These are phyloP conservation scores for Ginglymostoma cirratum DNA, from an alignment of 2,113 vertebrate genomes.

Conservation along the genomic window DNA sequence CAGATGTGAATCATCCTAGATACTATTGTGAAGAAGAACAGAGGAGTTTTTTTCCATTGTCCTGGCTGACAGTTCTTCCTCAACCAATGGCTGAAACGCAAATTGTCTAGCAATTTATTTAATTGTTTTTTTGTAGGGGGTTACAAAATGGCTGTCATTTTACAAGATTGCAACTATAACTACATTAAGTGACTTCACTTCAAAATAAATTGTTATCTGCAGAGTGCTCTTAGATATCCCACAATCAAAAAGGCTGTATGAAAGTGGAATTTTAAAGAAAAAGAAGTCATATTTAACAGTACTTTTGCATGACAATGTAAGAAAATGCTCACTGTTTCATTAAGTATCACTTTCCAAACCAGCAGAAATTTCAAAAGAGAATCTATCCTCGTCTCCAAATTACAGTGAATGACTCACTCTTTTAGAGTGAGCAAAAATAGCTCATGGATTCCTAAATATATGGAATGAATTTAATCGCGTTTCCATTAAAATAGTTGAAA, in stretches of 20 bases:
- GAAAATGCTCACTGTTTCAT: neutral
- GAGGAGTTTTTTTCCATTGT: neutral
- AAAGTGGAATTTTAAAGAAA: no score
- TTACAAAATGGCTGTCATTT: no score
- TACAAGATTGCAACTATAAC: no score
- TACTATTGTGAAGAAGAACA: neutral
- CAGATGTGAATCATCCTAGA: neutral
- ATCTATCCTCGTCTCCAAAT: neutral
- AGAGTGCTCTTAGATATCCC: no score
- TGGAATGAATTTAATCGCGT: neutral
- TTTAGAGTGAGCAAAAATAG: neutral
- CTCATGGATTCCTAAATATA: neutral
- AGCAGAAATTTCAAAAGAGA: neutral
- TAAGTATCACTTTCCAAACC: neutral
- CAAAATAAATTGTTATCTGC: no score
- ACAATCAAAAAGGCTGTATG: no score
- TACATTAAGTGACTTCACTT: no score
- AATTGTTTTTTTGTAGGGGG: neutral
- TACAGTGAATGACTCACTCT: neutral
- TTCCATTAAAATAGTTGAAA: neutral
- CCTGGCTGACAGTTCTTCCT: neutral
- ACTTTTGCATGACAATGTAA: neutral
- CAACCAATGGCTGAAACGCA: neutral
- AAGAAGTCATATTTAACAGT: neutral
- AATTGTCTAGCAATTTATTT: neutral